Percentiles rank a stretch among this genome's conserved stretches.
Evolutionary conservation across 2,888 invertebrate genomes (phyloP).

Genomic region (Caenorhabditis sulstoni): DNA sequence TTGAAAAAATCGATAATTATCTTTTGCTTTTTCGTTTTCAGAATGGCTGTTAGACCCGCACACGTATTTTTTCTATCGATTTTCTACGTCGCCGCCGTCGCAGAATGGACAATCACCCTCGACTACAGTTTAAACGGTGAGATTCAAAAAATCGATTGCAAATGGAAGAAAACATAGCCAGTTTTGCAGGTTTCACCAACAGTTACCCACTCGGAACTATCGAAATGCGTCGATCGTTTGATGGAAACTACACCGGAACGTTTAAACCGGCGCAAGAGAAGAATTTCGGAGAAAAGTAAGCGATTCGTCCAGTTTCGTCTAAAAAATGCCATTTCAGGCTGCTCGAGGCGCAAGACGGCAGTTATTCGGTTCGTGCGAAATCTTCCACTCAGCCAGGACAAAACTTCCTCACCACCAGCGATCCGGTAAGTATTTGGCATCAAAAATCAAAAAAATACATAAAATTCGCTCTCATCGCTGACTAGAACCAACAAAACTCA

Average conservation of each 20-base stretch:
- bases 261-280: slow-evolving; percentile 58
- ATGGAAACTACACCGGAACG: slow-evolving; percentile 73
- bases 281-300: slow-evolving; percentile 49
- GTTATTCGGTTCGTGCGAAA: slow-evolving; percentile 45
- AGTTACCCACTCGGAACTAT: slow-evolving; percentile 64
- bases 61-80: background rate
- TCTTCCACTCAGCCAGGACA: slow-evolving; percentile 56
- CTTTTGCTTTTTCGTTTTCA: slow-evolving; percentile 13
- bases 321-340: slow-evolving; percentile 31
- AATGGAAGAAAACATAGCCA: background rate
- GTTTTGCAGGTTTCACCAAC: slow-evolving; percentile 57
- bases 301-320: background rate
- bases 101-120: slow-evolving; percentile 59
- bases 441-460: background rate
- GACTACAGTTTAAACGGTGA: slow-evolving; percentile 65
- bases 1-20: slow-evolving; percentile 23
- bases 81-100: background rate
- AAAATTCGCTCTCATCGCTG: background rate
- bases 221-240: slow-evolving; percentile 60
- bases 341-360: slow-evolving; percentile 24
- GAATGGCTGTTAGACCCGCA: slow-evolving; percentile 17
- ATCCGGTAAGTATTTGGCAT: slow-evolving; percentile 29
- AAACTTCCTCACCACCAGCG: slow-evolving; percentile 41
- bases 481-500: too few species aligned
- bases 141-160: background rate